Evolutionary conservation across 92 coral and sea anemone genomes (phyloP).

Genomic region (Palythoa grandiflora): DNA sequence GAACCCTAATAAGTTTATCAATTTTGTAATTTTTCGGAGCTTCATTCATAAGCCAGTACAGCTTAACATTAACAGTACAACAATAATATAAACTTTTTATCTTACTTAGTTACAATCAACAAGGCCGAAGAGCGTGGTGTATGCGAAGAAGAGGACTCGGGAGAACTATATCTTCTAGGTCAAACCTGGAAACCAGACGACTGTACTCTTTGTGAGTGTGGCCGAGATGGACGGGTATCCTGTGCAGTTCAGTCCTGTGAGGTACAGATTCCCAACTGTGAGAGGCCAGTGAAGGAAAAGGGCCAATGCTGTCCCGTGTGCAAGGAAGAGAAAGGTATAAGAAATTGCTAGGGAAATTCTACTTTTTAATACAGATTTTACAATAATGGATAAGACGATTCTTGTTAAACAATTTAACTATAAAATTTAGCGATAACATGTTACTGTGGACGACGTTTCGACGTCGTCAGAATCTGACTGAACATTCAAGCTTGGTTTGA

Average conservation of each 20-base stretch:
- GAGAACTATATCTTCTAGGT: constrained; percentile 85
- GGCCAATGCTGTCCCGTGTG: constrained; percentile 99
- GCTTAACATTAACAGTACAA: too few species aligned
- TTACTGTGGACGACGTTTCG: too few species aligned
- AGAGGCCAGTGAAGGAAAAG: constrained; percentile 82
- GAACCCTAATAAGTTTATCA: too few species aligned
- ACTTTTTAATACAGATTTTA: too few species aligned
- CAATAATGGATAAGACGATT: too few species aligned
- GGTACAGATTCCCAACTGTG: constrained; percentile 78
- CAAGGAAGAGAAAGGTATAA: constrained; percentile 67
- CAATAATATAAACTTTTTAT: not conserved
- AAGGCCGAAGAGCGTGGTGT: constrained; percentile 67
- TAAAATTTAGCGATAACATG: too few species aligned
- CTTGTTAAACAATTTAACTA: too few species aligned
- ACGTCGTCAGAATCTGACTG: too few species aligned
- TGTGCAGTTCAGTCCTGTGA: constrained; percentile 93
- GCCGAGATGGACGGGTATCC: constrained; percentile 83
- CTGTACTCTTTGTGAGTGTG: constrained; percentile 94
- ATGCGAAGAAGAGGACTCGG: constrained; percentile 85
- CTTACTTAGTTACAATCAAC: constrained; percentile 76
- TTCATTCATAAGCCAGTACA: too few species aligned
- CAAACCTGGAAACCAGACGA: constrained; percentile 96
- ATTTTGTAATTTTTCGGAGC: too few species aligned
- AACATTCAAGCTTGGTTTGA: too few species aligned
- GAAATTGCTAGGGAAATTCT: too few species aligned